A percentile compares a stretch with the other conserved stretches of the same genome.
These are phyloP conservation scores for Echeneis naucrates DNA, from an alignment of 2,797 vertebrate genomes.

Conservation along the genomic window DNA sequence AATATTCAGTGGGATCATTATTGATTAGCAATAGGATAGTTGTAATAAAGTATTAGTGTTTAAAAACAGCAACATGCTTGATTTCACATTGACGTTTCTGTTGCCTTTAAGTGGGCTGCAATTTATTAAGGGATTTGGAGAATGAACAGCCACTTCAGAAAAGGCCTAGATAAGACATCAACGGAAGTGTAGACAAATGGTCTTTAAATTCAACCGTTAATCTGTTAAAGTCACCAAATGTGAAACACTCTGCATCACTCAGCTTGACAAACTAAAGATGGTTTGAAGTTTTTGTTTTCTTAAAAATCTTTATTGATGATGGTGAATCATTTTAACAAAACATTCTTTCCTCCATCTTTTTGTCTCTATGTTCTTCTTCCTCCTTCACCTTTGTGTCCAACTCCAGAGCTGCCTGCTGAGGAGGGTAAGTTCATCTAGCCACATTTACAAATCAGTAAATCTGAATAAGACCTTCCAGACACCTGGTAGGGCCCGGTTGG, in stretches of 20 bases:
- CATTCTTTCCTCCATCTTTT: constrained; percentile 20
- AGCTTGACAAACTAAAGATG: background rate
- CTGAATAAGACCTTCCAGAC: background rate
- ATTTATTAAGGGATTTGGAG: background rate
- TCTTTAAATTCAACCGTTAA: too few species aligned
- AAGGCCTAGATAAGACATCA: background rate
- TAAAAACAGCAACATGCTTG: constrained; percentile 10
- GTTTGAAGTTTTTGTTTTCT: background rate
- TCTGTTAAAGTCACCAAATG: background rate
- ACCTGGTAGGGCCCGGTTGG: constrained; percentile 22
- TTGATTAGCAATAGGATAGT: background rate
- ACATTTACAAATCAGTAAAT: constrained; percentile 11
- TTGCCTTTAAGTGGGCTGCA: background rate
- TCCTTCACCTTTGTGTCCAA: constrained; percentile 22
- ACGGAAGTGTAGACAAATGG: too few species aligned
- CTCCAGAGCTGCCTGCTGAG: constrained; percentile 85
- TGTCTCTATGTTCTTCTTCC: constrained; percentile 9
- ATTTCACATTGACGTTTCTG: constrained; percentile 13
- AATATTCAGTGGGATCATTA: constrained; percentile 55
- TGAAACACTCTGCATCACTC: background rate
- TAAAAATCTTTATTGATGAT: background rate
- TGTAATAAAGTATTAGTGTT: constrained; percentile 1
- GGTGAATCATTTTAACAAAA: constrained; percentile 12
- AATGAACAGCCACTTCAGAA: background rate
- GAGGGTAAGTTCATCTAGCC: constrained; percentile 75